Conservation (phyloP, 2,888 invertebrate genomes). For the Ormyrus thymus region DNA sequence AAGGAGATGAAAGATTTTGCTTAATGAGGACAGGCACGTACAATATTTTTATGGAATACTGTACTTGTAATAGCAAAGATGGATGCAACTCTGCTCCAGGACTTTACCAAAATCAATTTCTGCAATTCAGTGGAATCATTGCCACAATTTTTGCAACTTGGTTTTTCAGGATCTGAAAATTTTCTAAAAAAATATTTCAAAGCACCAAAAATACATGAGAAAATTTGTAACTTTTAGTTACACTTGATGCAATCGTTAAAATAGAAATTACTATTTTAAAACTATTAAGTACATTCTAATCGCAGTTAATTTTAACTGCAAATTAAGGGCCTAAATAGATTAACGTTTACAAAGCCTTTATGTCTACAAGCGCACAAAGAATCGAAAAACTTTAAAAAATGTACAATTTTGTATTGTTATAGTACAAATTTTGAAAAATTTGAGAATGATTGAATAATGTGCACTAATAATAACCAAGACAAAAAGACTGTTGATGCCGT, state of each 20-base stretch:
- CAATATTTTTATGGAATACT: conserved; percentile 95
- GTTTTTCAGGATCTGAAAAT: conserved; percentile 35
- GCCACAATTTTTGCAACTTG: conserved; percentile 42
- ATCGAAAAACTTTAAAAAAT: conserved; percentile 14
- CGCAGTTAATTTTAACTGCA: no score
- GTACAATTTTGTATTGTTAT: conserved; percentile 7
- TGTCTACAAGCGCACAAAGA: conserved; percentile 24
- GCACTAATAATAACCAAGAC: conserved; percentile 10
- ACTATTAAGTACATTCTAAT: no score
- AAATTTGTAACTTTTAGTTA: no score
- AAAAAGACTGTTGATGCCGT: conserved; percentile 65
- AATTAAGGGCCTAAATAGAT: conserved; percentile 13
- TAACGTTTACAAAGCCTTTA: not conserved
- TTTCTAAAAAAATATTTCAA: no score
- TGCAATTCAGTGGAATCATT: conserved; percentile 47
- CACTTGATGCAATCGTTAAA: no score
- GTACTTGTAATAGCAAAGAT: conserved; percentile 94
- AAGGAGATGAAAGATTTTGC: conserved; percentile 92
- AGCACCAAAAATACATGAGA: no score
- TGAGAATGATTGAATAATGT: conserved; percentile 32
- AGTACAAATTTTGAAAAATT: conserved; percentile 34
- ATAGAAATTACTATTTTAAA: no score
- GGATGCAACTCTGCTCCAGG: conserved; percentile 86
- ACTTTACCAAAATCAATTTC: conserved; percentile 56
- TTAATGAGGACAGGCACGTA: conserved; percentile 93